phyloP scores from a whole-genome alignment of 1,140 invertebrate genomes.

The Acyrthosiphon pisum region DNA sequence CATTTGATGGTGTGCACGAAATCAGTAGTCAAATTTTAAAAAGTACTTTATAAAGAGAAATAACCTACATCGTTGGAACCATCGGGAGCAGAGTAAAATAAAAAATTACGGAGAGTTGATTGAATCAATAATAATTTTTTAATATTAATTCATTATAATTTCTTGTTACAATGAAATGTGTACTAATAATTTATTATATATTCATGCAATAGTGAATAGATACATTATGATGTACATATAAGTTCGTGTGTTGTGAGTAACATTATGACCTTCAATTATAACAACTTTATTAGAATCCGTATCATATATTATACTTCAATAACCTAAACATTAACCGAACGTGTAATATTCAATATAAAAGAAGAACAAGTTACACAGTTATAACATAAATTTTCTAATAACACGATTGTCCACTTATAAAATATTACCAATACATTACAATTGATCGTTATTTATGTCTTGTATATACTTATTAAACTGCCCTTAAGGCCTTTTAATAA shows the following conservation, averaged over 20 bases:
- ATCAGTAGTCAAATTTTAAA: not conserved
- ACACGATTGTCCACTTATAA: slow-evolving; percentile 32
- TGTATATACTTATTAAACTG: slow-evolving; percentile 29
- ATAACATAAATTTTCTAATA: slow-evolving; percentile 20
- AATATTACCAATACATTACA: slow-evolving; percentile 25
- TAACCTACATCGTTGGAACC: not conserved
- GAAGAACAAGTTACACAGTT: not conserved
- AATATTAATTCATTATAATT: not conserved
- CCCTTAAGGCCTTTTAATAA: slow-evolving; percentile 31
- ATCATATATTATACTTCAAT: slow-evolving; percentile 12
- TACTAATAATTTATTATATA: not conserved
- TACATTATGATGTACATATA: not conserved
- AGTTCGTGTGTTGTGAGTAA: not conserved
- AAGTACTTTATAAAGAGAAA: not conserved
- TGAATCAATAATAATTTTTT: not conserved
- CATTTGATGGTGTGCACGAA: not conserved
- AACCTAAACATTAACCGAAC: slow-evolving; percentile 12
- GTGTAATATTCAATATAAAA: slow-evolving; percentile 27
- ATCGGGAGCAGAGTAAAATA: not conserved
- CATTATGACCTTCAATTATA: slow-evolving; percentile 22
- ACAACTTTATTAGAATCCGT: slow-evolving; percentile 19
- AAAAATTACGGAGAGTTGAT: not conserved
- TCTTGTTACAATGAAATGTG: not conserved
- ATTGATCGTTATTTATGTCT: slow-evolving; percentile 22
- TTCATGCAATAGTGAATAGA: not conserved